A percentile compares a stretch with the other conserved stretches of the same genome.
phyloP scores from a whole-genome alignment of 2,113 vertebrate species.

The Camelus dromedarius region DNA sequence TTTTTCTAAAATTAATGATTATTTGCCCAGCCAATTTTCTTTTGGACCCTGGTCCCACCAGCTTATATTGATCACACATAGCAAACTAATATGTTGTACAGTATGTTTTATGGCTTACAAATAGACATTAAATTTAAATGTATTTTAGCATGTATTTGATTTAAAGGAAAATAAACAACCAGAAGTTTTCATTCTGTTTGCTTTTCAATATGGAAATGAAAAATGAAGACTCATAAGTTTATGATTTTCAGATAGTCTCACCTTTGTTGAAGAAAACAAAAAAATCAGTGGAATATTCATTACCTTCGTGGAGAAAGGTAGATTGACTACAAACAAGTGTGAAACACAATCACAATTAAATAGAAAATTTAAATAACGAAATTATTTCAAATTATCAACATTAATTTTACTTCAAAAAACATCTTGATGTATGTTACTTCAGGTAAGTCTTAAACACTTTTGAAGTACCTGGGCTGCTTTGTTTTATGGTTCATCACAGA shows the following conservation, averaged over 20 bases:
- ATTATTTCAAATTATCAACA: slow-evolving; percentile 44
- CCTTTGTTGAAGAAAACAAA: slow-evolving; percentile 41
- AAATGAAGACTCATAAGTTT: slow-evolving; percentile 15
- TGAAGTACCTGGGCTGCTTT: not conserved
- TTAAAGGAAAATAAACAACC: slow-evolving; percentile 22
- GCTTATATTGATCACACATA: not conserved
- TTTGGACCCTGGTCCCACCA: not conserved
- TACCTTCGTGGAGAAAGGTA: not conserved
- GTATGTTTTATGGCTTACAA: not conserved
- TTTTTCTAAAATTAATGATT: slow-evolving; percentile 38
- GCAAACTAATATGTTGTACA: not conserved
- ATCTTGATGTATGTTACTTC: not conserved
- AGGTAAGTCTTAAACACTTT: not conserved
- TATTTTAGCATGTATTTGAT: not conserved
- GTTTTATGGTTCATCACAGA: not conserved
- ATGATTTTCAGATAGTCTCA: not conserved
- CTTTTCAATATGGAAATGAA: not conserved
- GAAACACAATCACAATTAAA: not conserved
- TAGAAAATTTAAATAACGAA: not conserved
- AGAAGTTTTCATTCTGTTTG: slow-evolving; percentile 41
- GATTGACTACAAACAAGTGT: not conserved
- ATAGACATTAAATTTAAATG: slow-evolving; percentile 30
- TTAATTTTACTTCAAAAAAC: slow-evolving; percentile 42
- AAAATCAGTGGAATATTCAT: not conserved
- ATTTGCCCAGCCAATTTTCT: not conserved